Evolutionary conservation across 30 jellyfish, hydroid and myxozoan genomes (phyloP).

Genomic region (Hydractinia symbiolongicarpus): DNA sequence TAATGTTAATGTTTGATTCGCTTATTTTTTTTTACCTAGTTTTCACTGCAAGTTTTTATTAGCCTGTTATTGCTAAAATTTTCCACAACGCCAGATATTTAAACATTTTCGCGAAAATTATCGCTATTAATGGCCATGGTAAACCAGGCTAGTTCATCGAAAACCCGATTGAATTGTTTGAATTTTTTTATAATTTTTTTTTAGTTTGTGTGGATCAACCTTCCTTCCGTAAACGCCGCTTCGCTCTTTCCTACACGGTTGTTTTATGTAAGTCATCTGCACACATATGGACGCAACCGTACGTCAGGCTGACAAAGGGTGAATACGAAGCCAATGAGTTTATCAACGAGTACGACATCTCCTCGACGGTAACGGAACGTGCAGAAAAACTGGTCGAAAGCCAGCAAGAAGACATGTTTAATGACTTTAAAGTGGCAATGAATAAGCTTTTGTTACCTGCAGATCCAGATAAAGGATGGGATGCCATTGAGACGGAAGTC

Average conservation of each 20-base stretch:
- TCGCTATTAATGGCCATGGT: background rate
- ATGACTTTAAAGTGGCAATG: conserved; percentile 31
- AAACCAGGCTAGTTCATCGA: background rate
- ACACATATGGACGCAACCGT: conserved; percentile 44
- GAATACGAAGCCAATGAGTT: conserved; percentile 19
- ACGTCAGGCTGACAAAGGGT: conserved; percentile 31
- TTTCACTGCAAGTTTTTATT: background rate
- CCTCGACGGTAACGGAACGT: conserved; percentile 27
- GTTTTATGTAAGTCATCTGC: conserved; percentile 2
- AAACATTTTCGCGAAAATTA: background rate
- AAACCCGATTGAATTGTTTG: background rate
- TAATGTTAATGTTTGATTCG: background rate
- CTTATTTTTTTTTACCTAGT: background rate
- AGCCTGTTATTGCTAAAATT: background rate
- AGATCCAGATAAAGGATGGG: conserved; percentile 46
- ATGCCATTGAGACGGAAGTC: conserved; percentile 35
- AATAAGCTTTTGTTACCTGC: conserved; percentile 24
- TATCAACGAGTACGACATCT: conserved; percentile 47
- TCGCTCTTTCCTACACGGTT: conserved; percentile 44
- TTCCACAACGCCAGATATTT: background rate
- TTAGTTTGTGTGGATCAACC: conserved; percentile 38
- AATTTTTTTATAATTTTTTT: background rate
- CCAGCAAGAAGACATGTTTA: conserved; percentile 23
- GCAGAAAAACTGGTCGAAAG: conserved; percentile 16
- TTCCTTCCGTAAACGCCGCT: conserved; percentile 36